Percentiles rank a stretch among this genome's conserved stretches.
These are phyloP conservation scores for Ctenomys sociabilis DNA, from an alignment of 2,113 vertebrate species.

Conservation along the genomic window DNA sequence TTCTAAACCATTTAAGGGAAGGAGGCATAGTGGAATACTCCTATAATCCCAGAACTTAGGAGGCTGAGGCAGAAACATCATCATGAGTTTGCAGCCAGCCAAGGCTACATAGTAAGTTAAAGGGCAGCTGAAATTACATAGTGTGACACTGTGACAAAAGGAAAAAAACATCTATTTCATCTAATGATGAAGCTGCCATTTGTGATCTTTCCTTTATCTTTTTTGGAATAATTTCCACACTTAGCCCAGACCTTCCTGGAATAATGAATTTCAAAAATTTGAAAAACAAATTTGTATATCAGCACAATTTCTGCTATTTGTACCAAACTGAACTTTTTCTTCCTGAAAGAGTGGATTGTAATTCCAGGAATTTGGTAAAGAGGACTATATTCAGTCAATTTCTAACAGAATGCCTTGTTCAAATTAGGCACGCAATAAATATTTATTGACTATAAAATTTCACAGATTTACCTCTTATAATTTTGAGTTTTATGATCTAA, in stretches of 20 bases:
- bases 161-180: not conserved
- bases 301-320: conserved; percentile 28
- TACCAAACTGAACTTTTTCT: not conserved
- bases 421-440: conserved; percentile 47
- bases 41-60: not conserved
- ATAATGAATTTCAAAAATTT: conserved; percentile 21
- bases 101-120: not conserved
- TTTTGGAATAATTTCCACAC: conserved; percentile 39
- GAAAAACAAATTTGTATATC: not conserved
- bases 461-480: conserved; percentile 15
- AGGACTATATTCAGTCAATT: not conserved
- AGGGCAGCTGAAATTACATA: not conserved
- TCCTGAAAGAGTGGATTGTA: not conserved
- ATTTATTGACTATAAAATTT: conserved; percentile 54
- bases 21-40: not conserved
- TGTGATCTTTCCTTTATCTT: not conserved
- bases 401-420: not conserved
- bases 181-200: not conserved
- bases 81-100: not conserved
- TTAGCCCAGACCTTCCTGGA: not conserved
- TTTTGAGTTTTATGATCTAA: conserved; percentile 58
- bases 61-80: not conserved
- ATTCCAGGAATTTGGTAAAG: conserved; percentile 48
- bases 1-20: not conserved
- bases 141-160: not conserved